A percentile compares a stretch with the other conserved stretches of the same genome.
Evolutionary conservation across 2,113 vertebrate species (phyloP).

Genomic region (Semnopithecus entellus): DNA sequence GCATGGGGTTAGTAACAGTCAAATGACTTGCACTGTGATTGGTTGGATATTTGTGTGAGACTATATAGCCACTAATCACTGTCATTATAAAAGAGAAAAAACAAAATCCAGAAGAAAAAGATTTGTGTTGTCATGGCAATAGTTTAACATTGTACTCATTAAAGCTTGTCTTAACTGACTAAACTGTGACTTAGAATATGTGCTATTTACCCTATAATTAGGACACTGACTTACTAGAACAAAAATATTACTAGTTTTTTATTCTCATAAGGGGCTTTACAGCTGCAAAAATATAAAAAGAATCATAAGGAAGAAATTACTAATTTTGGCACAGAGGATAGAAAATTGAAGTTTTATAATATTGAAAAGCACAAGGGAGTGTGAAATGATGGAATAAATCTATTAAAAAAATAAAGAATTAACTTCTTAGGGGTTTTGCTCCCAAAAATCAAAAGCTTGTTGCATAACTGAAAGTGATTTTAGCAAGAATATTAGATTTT

Average conservation of each 20-base stretch:
- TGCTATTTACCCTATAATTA: constrained; percentile 88
- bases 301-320: not conserved
- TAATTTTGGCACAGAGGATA: not conserved
- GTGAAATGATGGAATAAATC: not conserved
- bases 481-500: not conserved
- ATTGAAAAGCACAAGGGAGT: not conserved
- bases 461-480: constrained; percentile 29
- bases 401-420: not conserved
- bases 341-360: constrained; percentile 7
- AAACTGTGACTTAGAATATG: constrained; percentile 84
- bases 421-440: not conserved
- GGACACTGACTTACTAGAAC: constrained; percentile 81
- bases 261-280: constrained; percentile 64
- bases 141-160: constrained; percentile 88
- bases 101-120: constrained; percentile 2
- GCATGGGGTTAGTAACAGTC: not conserved
- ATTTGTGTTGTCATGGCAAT: constrained; percentile 87
- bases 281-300: constrained; percentile 74
- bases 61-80: constrained; percentile 72
- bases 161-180: constrained; percentile 88
- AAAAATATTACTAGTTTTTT: constrained; percentile 75
- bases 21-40: constrained; percentile 26
- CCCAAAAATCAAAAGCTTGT: not conserved
- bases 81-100: constrained; percentile 74
- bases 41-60: constrained; percentile 59